Evolutionary conservation across 30 jellyfish, hydroid and myxozoan genomes (phyloP), one percentile per base, ranked within the genome.

Genomic region (Sanderia malayensis): DNA sequence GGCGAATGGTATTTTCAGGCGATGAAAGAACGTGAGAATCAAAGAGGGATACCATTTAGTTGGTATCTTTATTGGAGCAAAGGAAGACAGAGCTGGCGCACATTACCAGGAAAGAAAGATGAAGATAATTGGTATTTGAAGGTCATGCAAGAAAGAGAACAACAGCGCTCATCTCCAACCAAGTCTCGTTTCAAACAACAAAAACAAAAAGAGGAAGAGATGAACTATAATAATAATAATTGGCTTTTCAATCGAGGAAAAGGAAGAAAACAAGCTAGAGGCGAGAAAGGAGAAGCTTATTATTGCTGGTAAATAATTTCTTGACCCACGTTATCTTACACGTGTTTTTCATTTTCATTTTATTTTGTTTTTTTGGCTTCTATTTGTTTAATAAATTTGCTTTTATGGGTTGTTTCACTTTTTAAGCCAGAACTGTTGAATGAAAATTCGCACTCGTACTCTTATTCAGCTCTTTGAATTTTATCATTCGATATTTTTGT

Each of bases 21-120:
- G 37, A 70, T 60, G 86, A 46, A 71, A 45, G 85, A 60, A n/a
- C 67, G 86, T 18, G 94, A 80, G 15, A 61, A 61, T 13, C 86
- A 82, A 27, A 46, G 86, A 28, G 75, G 81, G 13, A 61, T 61
- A 22, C 94, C 94, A 7, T 19, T 46, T 62, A 82, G 86, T 61
- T 82, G 94, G 94, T 82, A 82, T 68, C 61, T 71, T 27, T 71
- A 70, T 46, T 82, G 86, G 86, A 63, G 74, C 76, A 71, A 71
- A 37, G 94, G 94, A 1, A 46, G 94, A 22, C 46, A 76, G 31
- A 61, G 53, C 37, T 71, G 82, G 86, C 74, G 94, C 30, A n/a
- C 61, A 31, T 78, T 76, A 22, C 69, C 80, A 15, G 89, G 76
- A 46, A 59, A 80, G 22, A 67, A 28, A 3, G 84, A 55, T 11